phyloP scores from a whole-genome alignment of 2,888 invertebrate species.

The Scotopteryx bipunctaria region DNA sequence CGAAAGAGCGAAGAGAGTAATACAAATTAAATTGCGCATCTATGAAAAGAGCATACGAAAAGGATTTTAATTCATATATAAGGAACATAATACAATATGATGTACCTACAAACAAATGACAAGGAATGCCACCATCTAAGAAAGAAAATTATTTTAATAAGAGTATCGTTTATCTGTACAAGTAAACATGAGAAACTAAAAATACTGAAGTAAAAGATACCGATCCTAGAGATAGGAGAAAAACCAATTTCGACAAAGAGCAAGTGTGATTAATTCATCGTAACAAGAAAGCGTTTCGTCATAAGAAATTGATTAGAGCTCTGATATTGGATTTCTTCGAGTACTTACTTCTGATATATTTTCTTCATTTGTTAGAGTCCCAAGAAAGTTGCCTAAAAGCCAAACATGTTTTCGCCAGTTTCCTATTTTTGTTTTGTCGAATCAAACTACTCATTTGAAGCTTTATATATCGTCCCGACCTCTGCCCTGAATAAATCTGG shows the following conservation, averaged over 20 bases:
- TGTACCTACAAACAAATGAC: too few species aligned
- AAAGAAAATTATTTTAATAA: too few species aligned
- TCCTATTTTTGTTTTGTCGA: slow-evolving; percentile 33
- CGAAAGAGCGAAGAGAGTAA: too few species aligned
- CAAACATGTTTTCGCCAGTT: slow-evolving; percentile 19
- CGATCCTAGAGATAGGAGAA: slow-evolving; percentile 8
- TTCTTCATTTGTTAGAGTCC: slow-evolving; percentile 28
- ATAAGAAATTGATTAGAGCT: slow-evolving; percentile 33
- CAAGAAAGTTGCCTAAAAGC: slow-evolving; percentile 16
- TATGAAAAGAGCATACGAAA: too few species aligned
- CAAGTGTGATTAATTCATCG: slow-evolving; percentile 28
- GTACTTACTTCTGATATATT: slow-evolving; percentile 30
- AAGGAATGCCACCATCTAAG: too few species aligned
- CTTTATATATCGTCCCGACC: slow-evolving; percentile 15
- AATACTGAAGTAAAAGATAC: slow-evolving; percentile 5
- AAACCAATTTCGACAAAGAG: slow-evolving; percentile 26
- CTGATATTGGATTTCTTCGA: slow-evolving; percentile 34
- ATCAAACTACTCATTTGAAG: slow-evolving; percentile 29
- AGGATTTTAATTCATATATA: too few species aligned
- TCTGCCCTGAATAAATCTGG: slow-evolving; percentile 23
- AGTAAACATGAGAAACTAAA: too few species aligned
- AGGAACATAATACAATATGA: too few species aligned
- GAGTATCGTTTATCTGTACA: too few species aligned
- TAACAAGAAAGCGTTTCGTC: slow-evolving; percentile 27
- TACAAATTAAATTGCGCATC: too few species aligned